Evolutionary conservation across 2,888 invertebrate genomes (phyloP), one percentile per base, ranked within the genome.

Genomic region (Lasioglossum leucozonium): DNA sequence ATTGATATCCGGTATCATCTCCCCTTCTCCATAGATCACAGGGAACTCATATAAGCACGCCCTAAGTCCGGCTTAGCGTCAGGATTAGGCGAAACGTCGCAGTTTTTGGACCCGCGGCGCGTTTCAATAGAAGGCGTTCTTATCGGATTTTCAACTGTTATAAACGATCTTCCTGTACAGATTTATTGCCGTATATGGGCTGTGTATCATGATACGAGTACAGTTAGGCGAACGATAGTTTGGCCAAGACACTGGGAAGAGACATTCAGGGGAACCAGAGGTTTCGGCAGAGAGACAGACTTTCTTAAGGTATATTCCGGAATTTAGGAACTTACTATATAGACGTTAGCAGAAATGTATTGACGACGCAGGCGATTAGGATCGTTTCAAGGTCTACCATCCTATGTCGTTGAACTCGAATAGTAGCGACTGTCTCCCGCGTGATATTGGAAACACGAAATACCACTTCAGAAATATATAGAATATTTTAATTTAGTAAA

Each of bases 1-100:
- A 62, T 62, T 18, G 62, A 16, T 30, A 62, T 30, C 30, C 62
- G 62, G 34, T 3, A 18, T 18, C 62, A 18, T 18, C 62, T 62
- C 62, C 62, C 34, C 62, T 62, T 62, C 2, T 8, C 18, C 30
- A 62, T 62, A 62, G 30, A 62, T 62, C 62, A 30, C 18, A 8
- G 30, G 30, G 30, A 62, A 62, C 62, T 62, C 62, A 62, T 62
- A 62, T 62, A 62, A 62, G 34, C 8, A 62, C 62, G 18, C 30
- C 62, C 62, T 62, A 62, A 62, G 62, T 62, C 62, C 34, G 62
- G 62, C 62, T 62, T 26, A 62, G 62, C 30, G 62, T 62, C 62
- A 34, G 30, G 62, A 62, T 62, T 62, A 62, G 62, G 8, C 62
- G 62, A 62, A 62, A 34, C 62, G 30, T 62, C 62, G 62, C 62